Evolutionary conservation across 1,140 invertebrate genomes (phyloP).

Genomic region (Caenorhabditis briggsae): DNA sequence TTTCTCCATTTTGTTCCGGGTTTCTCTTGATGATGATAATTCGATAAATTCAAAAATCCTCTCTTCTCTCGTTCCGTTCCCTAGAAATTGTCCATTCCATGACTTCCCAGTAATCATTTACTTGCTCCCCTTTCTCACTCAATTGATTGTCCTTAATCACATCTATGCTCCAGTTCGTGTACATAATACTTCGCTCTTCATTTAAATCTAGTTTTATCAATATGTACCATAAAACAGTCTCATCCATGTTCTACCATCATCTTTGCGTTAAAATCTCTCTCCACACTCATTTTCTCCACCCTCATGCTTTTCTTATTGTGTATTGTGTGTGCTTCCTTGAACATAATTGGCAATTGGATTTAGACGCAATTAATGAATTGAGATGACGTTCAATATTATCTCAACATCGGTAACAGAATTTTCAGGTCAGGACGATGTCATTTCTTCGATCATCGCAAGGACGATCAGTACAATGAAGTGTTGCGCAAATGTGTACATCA

Average conservation of each 20-base stretch:
- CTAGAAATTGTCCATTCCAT: conserved; percentile 28
- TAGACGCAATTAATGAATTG: conserved; percentile 12
- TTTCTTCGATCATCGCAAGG: too few relatives aligned
- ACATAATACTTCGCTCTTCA: background rate
- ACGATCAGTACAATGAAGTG: too few relatives aligned
- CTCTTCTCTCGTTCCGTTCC: background rate
- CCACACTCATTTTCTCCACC: background rate
- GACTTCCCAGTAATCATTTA: conserved; percentile 6
- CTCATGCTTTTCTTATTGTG: background rate
- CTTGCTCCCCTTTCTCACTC: background rate
- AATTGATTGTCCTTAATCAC: conserved; percentile 14
- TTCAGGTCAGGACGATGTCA: too few relatives aligned
- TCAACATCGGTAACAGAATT: too few relatives aligned
- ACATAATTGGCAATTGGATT: background rate
- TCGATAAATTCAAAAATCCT: background rate
- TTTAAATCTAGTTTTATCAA: background rate
- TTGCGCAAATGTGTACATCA: background rate
- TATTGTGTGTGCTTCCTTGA: background rate
- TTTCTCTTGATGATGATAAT: background rate
- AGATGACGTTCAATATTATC: background rate
- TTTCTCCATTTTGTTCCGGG: conserved; percentile 26
- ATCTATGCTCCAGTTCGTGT: conserved; percentile 32
- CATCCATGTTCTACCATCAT: conserved; percentile 2
- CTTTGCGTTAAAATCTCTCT: background rate
- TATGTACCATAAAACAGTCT: conserved; percentile 37